Evolutionary conservation across 2,113 vertebrate genomes (phyloP), one percentile per base, ranked within the genome.

Genomic region (Gyps fulvus): DNA sequence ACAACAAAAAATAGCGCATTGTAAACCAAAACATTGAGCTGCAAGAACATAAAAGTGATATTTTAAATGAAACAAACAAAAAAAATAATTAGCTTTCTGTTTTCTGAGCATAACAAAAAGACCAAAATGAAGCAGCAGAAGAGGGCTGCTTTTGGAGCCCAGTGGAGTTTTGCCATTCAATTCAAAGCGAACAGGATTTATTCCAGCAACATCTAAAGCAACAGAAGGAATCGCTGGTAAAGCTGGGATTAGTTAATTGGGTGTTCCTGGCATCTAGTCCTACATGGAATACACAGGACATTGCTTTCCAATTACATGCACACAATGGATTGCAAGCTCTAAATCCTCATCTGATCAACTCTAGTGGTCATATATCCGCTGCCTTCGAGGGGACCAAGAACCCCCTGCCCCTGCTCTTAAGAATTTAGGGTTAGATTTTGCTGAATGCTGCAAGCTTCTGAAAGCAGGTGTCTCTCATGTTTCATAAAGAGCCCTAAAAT

Each of bases 1-100:
- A 97, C 92, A 95, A 98, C 95, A 78, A 94, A 98, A 98, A 97
- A 95, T 31, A 95, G 97, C 80, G 96, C 95, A 91, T 96, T 76
- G 97, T 94, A 96, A 98, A 94, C 91, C 80, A 96, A 98, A 97
- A 97, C 71, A 65, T 42, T 29, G 93, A 96, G 94, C 50, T 87
- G 96, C 87, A 93, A 83, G 93, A 95, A 96, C 85, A 82, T 61
- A 93, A 87, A 92, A 84, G 79, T 81, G 92, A 16, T 73, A 69
- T 94, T 94, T 96, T 54, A 97, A 94, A 83, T 66, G 61, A 65
- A 98, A 92, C 25, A 2, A 59, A 71, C 1, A 27, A 78, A 42
- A 49, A 88, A 97, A 95, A 72, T 71, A 31, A 95, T 57, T 9
- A 94, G 81, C 80, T 90, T 95, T 98, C 95, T 95, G 97, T 98